These are phyloP conservation scores for Bombus impatiens DNA, from an alignment of 1,140 invertebrate genomes.

Conservation along the genomic window DNA sequence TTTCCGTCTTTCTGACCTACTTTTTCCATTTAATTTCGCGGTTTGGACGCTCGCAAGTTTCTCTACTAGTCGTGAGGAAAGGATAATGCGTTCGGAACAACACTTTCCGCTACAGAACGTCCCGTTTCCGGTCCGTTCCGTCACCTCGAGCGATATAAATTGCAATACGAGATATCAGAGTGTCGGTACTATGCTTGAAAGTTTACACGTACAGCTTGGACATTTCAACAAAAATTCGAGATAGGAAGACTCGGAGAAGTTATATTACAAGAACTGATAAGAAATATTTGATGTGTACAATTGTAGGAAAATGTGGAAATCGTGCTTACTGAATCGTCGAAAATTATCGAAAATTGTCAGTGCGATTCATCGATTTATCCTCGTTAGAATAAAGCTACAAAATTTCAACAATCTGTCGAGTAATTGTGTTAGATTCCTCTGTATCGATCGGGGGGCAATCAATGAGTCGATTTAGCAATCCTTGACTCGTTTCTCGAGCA, in stretches of 20 bases:
- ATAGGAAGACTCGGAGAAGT: background rate
- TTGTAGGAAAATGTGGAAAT: background rate
- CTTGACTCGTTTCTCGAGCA: background rate
- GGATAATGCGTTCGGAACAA: background rate
- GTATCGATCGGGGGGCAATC: slow-evolving; percentile 8
- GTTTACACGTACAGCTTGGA: too few relatives aligned
- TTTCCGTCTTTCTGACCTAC: background rate
- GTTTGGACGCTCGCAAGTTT: background rate
- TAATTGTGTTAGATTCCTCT: slow-evolving; percentile 14
- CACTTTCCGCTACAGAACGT: background rate
- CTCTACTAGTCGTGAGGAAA: background rate
- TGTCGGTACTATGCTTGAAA: background rate
- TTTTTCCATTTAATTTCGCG: background rate
- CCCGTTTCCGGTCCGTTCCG: slow-evolving; percentile 12
- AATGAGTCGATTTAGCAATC: slow-evolving; percentile 15
- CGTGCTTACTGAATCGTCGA: background rate
- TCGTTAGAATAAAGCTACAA: background rate
- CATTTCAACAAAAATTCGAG: background rate
- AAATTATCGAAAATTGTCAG: background rate
- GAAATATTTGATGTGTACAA: background rate
- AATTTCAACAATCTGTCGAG: background rate
- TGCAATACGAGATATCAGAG: background rate
- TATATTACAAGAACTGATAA: background rate
- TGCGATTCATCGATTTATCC: background rate
- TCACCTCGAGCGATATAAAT: slow-evolving; percentile 20